Evolutionary conservation across 2,113 vertebrate genomes (phyloP), one percentile per base, ranked within the genome.

Genomic region (Periophthalmus modestus): DNA sequence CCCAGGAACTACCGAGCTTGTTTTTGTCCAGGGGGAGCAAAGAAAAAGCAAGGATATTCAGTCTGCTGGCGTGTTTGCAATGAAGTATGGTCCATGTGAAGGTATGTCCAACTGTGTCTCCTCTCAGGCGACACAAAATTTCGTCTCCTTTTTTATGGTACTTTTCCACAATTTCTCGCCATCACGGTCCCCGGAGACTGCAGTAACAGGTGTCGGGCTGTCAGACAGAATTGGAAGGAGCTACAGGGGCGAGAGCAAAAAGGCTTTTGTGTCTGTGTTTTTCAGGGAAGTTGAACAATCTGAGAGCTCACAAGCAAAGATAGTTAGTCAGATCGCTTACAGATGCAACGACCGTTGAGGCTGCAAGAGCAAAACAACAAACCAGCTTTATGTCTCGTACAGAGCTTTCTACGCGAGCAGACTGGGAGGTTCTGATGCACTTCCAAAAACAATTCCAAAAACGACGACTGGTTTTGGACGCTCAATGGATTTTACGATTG

Each of bases 11-110:
- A 62, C 57, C 43, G 69, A 66, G 13, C 57, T 72, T 78, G 74
- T 75, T 87, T 43, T 72, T 67, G 57, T 80, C 71, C 71, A 52
- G 73, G 78, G 73, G 70, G 43, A 73, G 59, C 69, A 58, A 12
- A 77, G 50, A 69, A 72, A 75, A 65, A 74, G 57, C 57, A 52
- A 23, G 86, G 54, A 79, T 74, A 36, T 55, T 79, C 15, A 57
- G n/a, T 66, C 7, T 52, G 33, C 66, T 66, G 76, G 24, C 69
- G 47, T 66, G 13, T 70, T 33, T 88, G 39, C 39, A 84, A 54
- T 82, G 74, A 89, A 91, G 86, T 73, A 92, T 92, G 93, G 91
- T 92, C 74, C 90, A 87, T 80, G 87, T 89, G 84, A 92, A 93
- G 92, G 93, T 95, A 93, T 70, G 85, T 74, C 62, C 54, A 23